A percentile compares a stretch with the other conserved stretches of the same genome.
These are phyloP conservation scores for Ophiothrix spiculata DNA, from an alignment of 35 echinoderm and acorn worm genomes.

Conservation along the genomic window DNA sequence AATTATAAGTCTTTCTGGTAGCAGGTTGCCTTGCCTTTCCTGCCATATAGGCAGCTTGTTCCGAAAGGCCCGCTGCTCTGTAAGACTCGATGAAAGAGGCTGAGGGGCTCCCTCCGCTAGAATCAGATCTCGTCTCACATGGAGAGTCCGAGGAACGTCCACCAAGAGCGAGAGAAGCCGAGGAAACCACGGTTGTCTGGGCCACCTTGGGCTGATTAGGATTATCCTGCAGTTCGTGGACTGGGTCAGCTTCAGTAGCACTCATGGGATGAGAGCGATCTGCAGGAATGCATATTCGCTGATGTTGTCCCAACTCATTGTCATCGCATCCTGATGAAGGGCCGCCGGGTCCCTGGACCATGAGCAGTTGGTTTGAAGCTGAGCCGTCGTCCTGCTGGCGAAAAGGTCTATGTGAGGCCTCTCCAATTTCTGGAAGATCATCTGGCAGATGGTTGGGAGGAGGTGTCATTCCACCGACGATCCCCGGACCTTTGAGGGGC, in stretches of 20 bases:
- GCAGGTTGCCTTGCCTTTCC: background rate
- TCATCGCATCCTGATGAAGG: background rate
- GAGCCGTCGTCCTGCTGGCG: background rate
- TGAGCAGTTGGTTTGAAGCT: background rate
- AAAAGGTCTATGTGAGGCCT: slow-evolving; percentile 16
- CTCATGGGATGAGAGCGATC: background rate
- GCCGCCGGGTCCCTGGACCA: background rate
- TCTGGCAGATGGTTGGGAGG: background rate
- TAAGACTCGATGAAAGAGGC: background rate
- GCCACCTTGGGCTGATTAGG: background rate
- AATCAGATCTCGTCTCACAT: no score
- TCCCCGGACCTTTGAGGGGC: background rate
- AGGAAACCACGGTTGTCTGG: no score
- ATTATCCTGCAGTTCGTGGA: background rate
- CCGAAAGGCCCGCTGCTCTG: background rate
- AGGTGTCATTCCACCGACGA: background rate
- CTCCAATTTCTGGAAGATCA: background rate
- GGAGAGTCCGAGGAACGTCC: no score
- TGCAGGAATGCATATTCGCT: slow-evolving; percentile 16
- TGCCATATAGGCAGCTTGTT: no score
- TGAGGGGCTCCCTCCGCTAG: background rate
- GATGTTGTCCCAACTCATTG: slow-evolving; percentile 17
- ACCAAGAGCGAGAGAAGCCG: no score
- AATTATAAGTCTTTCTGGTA: background rate
- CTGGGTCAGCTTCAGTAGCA: background rate